Evolutionary conservation across 2,888 invertebrate species (phyloP), one percentile per base, ranked within the genome.

Genomic region (Nephrocerus scutellatus): DNA sequence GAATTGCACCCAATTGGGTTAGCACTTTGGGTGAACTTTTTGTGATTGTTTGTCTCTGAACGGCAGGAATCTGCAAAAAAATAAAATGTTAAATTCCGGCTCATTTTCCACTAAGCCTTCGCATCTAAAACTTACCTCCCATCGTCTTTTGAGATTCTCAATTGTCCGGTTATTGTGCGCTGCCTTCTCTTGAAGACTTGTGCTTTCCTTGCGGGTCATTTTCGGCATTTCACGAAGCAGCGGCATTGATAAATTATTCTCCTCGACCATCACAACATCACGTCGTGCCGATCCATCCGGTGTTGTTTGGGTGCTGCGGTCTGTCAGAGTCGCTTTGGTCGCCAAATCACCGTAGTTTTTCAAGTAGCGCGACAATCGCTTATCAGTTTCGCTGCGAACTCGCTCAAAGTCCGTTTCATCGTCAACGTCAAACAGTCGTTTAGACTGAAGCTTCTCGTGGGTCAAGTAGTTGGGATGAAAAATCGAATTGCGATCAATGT

Each of bases 1-100:
- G 62, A 39, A 82, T 80, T 10, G 81, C 79, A 1, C 81, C 82
- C 23, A 82, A 60, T 56, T 82, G 81, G 0, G 81, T 81, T 44
- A 82, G 53, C 41, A 81, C 77, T 36, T 76, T 57, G 3, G 66
- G 66, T 7, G 62, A 60, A 30, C 50, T 53, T 2, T 53, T 46
- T 13, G 66, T 60, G 32, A 65, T 52, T 1, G 54, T 57, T 23
- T 59, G 57, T 43, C 62, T 64, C 41, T 80, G 79, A n/a, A 80
- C 77, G 0, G 71, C 77, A 1, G 80, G 80, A 40, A 80, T 72
- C 70, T 77, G 62, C 69, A 69, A 73, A 37, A 12, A 38, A 24
- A 23, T 9, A 19, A n/a, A 28, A 18, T 33, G 19, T 9, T 14
- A 13, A 5, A 25, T 25, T 10, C 6, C 13, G 6, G 21, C 16